Evolutionary conservation across 2,888 invertebrate genomes (phyloP).

Genomic region (Melipona bicolor): DNA sequence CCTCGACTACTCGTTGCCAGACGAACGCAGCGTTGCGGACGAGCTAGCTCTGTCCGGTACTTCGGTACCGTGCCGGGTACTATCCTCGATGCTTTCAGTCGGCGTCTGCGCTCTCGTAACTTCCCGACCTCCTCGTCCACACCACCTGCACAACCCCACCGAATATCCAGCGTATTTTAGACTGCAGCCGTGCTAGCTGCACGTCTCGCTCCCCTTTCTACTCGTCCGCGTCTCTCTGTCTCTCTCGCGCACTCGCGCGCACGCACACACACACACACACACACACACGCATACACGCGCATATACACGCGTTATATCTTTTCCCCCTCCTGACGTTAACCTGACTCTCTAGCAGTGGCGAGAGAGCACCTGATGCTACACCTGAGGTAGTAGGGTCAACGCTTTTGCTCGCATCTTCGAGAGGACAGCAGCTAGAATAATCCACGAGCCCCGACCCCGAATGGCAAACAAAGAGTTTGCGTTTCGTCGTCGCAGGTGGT

Average conservation of each 20-base stretch:
- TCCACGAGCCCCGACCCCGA: not conserved
- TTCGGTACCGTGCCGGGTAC: conserved; percentile 78
- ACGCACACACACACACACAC: too few relatives aligned
- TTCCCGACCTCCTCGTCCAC: conserved; percentile 67
- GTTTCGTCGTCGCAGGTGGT: not conserved
- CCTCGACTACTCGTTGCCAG: conserved; percentile 28
- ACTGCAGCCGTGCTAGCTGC: conserved; percentile 54
- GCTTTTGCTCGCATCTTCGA: conserved; percentile 37
- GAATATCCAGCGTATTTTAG: conserved; percentile 50
- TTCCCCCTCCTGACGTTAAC: conserved; percentile 15
- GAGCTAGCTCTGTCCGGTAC: conserved; percentile 83
- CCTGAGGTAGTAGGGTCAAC: conserved; percentile 50
- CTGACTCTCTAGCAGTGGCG: conserved; percentile 14
- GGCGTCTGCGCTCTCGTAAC: conserved; percentile 79
- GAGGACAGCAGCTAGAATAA: conserved; percentile 2
- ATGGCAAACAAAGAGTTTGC: not conserved
- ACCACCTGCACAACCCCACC: conserved; percentile 64
- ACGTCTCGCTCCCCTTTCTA: conserved; percentile 12
- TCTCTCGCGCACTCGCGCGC: not conserved
- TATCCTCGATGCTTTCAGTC: conserved; percentile 75
- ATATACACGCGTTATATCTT: not conserved
- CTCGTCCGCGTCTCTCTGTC: not conserved
- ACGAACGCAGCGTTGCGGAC: conserved; percentile 72
- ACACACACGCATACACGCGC: too few relatives aligned
- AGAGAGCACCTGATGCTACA: conserved; percentile 43